phyloP scores from a whole-genome alignment of 2,888 invertebrate genomes.

The Bombyx huttoni region DNA sequence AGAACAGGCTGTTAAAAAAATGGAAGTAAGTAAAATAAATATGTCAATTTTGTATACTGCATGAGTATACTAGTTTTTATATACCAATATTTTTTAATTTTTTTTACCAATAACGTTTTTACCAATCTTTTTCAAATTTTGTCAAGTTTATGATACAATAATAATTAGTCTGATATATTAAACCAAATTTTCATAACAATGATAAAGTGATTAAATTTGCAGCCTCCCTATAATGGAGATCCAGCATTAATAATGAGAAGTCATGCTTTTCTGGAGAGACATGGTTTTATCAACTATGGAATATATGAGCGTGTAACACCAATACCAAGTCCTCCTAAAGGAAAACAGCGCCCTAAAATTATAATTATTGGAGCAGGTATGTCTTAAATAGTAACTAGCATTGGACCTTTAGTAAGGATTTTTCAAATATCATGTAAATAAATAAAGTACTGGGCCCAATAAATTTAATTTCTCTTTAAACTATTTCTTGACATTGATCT shows the following conservation, averaged over 20 bases:
- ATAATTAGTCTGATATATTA: neutral
- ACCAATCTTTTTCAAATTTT: too few relatives aligned
- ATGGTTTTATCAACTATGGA: conserved; percentile 98
- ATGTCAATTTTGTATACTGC: too few relatives aligned
- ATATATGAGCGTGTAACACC: conserved; percentile 90
- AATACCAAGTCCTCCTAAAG: conserved; percentile 67
- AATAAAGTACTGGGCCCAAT: too few relatives aligned
- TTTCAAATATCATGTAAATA: too few relatives aligned
- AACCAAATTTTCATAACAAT: neutral
- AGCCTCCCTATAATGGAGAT: conserved; percentile 94
- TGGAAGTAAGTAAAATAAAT: conserved; percentile 63
- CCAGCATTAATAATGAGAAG: conserved; percentile 85
- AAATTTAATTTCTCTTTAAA: too few relatives aligned
- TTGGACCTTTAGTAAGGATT: neutral
- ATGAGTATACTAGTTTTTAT: too few relatives aligned
- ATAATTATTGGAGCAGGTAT: conserved; percentile 79
- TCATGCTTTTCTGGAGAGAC: conserved; percentile 93
- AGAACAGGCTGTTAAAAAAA: conserved; percentile 84
- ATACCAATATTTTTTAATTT: too few relatives aligned
- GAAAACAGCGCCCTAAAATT: conserved; percentile 78
- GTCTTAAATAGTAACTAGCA: neutral
- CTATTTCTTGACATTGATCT: too few relatives aligned
- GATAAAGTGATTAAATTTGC: conserved; percentile 24
- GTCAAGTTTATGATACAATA: too few relatives aligned
- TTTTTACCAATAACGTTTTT: too few relatives aligned